These are phyloP conservation scores for Schlechtendalia chinensis DNA, from an alignment of 1,140 invertebrate species.

Conservation along the genomic window DNA sequence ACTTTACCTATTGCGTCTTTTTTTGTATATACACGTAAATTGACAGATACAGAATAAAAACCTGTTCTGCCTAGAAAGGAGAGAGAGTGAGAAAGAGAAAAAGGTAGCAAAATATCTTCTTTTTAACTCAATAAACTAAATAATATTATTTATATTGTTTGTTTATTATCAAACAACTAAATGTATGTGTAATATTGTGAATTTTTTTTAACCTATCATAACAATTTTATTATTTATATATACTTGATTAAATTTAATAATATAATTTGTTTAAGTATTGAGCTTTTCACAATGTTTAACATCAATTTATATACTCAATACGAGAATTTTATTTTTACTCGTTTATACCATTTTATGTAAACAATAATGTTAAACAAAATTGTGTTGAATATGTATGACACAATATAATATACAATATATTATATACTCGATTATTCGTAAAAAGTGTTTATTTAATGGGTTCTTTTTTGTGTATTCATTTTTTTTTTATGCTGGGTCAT, in stretches of 20 bases:
- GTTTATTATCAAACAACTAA: constrained; percentile 9
- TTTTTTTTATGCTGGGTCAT: not conserved
- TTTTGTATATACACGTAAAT: constrained; percentile 21
- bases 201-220: constrained; percentile 21
- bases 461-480: not conserved
- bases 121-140: constrained; percentile 6
- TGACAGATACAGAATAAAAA: not conserved
- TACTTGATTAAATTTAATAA: constrained; percentile 31
- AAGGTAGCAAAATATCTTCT: not conserved
- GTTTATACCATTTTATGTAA: constrained; percentile 39
- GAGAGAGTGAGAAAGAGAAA: not conserved
- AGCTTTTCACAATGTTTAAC: constrained; percentile 16
- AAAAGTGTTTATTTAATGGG: constrained; percentile 8
- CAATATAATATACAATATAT: too few relatives aligned
- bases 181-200: not conserved
- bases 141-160: not conserved
- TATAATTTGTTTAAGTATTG: constrained; percentile 32
- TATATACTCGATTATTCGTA: constrained; percentile 19
- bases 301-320: constrained; percentile 8
- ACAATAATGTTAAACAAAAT: constrained; percentile 16
- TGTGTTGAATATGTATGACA: not conserved
- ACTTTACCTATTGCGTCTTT: constrained; percentile 15
- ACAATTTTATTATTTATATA: constrained; percentile 33
- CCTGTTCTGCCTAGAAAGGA: not conserved
- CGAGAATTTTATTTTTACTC: constrained; percentile 32